These are phyloP conservation scores for Sympetrum striolatum DNA, from an alignment of 2,888 invertebrate genomes.

Conservation along the genomic window DNA sequence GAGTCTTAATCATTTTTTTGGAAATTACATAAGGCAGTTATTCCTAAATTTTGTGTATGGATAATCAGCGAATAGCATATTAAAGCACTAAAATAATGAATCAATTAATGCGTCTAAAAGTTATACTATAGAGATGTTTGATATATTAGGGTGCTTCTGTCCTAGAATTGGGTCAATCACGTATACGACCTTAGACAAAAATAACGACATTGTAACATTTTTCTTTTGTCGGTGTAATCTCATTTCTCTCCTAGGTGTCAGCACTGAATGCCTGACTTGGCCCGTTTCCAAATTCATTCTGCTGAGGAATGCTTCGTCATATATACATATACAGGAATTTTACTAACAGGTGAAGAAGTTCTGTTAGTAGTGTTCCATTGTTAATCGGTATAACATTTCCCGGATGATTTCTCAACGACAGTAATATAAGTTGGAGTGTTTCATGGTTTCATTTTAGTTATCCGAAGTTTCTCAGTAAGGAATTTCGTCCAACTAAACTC, in stretches of 20 bases:
- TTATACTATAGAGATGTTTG: no score
- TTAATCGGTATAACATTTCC: not conserved
- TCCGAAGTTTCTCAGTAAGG: not conserved
- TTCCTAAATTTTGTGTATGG: no score
- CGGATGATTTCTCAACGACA: not conserved
- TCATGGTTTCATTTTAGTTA: not conserved
- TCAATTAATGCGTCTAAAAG: no score
- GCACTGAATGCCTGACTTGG: not conserved
- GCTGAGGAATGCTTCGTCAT: conserved; percentile 31
- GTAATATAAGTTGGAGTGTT: not conserved
- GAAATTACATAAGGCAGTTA: no score
- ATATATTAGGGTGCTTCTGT: no score
- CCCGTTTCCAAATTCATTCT: conserved; percentile 1
- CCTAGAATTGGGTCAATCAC: no score
- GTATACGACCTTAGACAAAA: not conserved
- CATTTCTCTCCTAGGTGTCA: conserved; percentile 15
- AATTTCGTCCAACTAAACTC: not conserved
- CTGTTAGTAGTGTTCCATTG: not conserved
- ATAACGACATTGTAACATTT: not conserved
- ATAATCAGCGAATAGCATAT: no score
- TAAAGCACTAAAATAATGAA: no score
- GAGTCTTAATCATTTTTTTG: no score
- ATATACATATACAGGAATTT: not conserved
- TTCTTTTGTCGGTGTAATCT: conserved; percentile 3
- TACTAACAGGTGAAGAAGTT: not conserved